Conservation (phyloP, 2,888 invertebrate species). For the Nymphalis c-album region DNA sequence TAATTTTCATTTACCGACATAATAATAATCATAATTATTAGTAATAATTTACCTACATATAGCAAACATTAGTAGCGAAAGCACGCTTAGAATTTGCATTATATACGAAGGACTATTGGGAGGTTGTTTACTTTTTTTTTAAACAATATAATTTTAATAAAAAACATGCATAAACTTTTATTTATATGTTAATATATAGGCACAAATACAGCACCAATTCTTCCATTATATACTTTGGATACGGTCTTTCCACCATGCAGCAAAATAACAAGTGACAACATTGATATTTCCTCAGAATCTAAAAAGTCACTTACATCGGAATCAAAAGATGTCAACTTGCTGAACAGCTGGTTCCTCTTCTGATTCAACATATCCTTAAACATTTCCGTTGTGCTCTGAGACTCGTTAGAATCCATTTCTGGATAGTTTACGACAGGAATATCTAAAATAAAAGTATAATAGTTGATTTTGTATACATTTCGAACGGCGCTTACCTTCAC, state of each 20-base stretch:
- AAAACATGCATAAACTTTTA: background rate
- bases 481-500: background rate
- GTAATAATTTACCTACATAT: background rate
- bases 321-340: constrained; percentile 93
- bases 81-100: constrained; percentile 18
- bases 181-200: background rate
- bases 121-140: background rate
- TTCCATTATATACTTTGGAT: background rate
- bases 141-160: background rate
- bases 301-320: constrained; percentile 88
- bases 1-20: no score
- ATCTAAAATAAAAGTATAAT: constrained; percentile 48
- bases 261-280: constrained; percentile 49
- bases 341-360: constrained; percentile 92
- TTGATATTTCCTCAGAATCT: constrained; percentile 28
- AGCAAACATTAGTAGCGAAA: constrained; percentile 19
- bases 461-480: background rate
- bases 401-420: constrained; percentile 84
- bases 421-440: constrained; percentile 82
- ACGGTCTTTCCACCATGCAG: constrained; percentile 51
- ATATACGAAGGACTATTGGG: background rate
- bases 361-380: constrained; percentile 96
- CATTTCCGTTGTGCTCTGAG: constrained; percentile 93
- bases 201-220: background rate
- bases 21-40: no score